Evolutionary conservation across 2,113 vertebrate genomes (phyloP).

Genomic region (Malurus alboscapulatus): DNA sequence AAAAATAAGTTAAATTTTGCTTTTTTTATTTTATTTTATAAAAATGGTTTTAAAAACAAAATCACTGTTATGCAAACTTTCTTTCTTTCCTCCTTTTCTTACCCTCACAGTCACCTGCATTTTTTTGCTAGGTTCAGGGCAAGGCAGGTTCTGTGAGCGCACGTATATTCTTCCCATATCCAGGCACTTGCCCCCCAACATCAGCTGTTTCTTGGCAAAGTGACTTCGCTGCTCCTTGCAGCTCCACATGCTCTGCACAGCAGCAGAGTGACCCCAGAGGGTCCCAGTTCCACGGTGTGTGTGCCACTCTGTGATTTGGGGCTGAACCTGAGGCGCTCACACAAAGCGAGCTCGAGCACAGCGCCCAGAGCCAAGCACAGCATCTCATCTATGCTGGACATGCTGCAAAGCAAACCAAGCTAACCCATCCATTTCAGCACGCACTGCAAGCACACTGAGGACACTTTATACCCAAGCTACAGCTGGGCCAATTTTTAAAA

Average conservation of each 20-base stretch:
- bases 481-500: neutral
- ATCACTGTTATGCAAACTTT: neutral
- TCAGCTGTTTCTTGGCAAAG: neutral
- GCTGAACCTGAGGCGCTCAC: rapidly evolving
- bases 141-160: neutral
- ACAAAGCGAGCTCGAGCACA: neutral
- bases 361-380: neutral
- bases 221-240: neutral
- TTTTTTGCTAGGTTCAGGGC: neutral
- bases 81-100: neutral
- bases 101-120: neutral
- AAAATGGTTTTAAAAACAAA: neutral
- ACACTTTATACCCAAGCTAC: neutral
- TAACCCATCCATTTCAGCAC: neutral
- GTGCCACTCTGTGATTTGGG: neutral
- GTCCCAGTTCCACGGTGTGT: rapidly evolving
- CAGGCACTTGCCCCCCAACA: neutral
- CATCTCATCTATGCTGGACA: neutral
- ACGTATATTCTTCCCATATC: neutral
- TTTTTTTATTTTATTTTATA: neutral
- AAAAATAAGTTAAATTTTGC: constrained; percentile 8
- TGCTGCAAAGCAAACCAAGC: neutral
- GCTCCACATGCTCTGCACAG: neutral
- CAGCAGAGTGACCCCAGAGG: neutral
- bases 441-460: neutral